phyloP scores from a whole-genome alignment of 2,797 vertebrate species.

The Rhinogobio ventralis region DNA sequence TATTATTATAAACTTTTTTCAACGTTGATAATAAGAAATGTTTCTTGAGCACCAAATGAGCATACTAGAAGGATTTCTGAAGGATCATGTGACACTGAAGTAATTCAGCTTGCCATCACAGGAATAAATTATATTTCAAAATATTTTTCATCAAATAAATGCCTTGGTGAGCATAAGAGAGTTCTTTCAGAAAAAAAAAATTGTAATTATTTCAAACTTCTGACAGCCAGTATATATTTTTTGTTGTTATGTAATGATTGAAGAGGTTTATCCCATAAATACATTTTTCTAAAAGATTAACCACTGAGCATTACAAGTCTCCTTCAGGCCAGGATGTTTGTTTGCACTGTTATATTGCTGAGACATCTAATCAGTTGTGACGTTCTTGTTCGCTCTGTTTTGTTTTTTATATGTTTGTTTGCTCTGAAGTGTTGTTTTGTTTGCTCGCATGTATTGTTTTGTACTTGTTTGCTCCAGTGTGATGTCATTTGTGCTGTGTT shows the following conservation, averaged over 20 bases:
- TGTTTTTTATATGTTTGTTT: background rate
- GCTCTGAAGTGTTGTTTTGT: background rate
- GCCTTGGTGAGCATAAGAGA: background rate
- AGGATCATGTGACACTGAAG: background rate
- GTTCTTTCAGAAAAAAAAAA: background rate
- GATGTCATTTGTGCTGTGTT: slow-evolving; percentile 16
- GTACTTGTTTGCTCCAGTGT: slow-evolving; percentile 25
- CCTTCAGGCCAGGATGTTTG: background rate
- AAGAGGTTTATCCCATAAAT: background rate
- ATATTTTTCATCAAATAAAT: background rate
- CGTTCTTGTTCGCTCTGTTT: background rate
- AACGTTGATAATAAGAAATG: background rate
- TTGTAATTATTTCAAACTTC: background rate
- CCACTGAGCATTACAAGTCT: background rate
- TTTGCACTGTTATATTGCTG: slow-evolving; percentile 9
- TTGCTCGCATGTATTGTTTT: slow-evolving; percentile 1
- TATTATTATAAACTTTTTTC: too few relatives aligned
- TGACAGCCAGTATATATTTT: background rate
- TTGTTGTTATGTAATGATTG: background rate
- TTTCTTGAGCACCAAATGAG: background rate
- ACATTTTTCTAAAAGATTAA: background rate
- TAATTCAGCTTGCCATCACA: background rate
- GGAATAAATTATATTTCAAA: background rate
- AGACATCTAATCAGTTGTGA: background rate
- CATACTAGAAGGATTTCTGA: too few relatives aligned